Percentiles rank a stretch among this genome's conserved stretches.
Conservation (phyloP, 2,888 invertebrate species). For the Anorthoa munda region DNA sequence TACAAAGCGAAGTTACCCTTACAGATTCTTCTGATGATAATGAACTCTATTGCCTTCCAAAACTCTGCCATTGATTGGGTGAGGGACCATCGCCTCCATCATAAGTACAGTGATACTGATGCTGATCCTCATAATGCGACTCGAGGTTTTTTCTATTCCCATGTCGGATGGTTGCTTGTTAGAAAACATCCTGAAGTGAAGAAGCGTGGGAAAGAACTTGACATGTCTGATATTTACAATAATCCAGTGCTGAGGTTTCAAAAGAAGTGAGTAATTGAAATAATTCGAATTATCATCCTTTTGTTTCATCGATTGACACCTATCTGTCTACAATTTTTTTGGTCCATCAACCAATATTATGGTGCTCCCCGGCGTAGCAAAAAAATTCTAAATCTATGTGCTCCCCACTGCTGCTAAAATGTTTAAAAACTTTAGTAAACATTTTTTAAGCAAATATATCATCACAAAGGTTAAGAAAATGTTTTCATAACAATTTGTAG, state of each 20-base stretch:
- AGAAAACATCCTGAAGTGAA: slow-evolving; percentile 94
- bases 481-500: no score
- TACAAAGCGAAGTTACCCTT: slow-evolving; percentile 76
- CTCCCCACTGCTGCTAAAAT: no score
- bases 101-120: slow-evolving; percentile 91
- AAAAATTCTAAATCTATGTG: no score
- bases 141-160: slow-evolving; percentile 96
- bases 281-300: neutral
- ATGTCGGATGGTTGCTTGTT: slow-evolving; percentile 95
- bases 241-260: slow-evolving; percentile 94
- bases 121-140: slow-evolving; percentile 93
- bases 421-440: no score
- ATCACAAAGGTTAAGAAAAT: no score
- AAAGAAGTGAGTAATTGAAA: slow-evolving; percentile 88
- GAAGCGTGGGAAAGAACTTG: slow-evolving; percentile 92
- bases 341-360: no score
- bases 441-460: no score
- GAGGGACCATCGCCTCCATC: slow-evolving; percentile 92
- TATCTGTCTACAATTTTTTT: no score
- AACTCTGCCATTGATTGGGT: slow-evolving; percentile 91
- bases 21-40: slow-evolving; percentile 74
- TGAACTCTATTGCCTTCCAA: slow-evolving; percentile 80
- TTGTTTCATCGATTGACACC: no score
- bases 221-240: slow-evolving; percentile 93
- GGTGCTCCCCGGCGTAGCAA: no score